Evolutionary conservation across 2,797 vertebrate genomes (phyloP).

Genomic region (Limnodromus scolopaceus): DNA sequence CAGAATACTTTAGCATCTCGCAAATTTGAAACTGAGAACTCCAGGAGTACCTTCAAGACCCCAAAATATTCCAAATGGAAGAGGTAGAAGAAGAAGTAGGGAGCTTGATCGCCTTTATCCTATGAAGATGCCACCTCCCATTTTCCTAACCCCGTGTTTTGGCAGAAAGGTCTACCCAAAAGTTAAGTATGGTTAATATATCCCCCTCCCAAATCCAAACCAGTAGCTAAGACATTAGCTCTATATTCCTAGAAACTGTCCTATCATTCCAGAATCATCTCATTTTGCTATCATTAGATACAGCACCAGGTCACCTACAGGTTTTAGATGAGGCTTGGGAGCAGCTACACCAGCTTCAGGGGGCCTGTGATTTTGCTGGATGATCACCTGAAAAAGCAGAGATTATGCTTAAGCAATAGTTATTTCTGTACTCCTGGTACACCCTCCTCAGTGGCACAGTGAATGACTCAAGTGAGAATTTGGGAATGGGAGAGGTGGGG

Average conservation of each 20-base stretch:
- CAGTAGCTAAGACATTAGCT: not conserved
- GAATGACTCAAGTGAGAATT: not conserved
- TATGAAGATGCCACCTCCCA: not conserved
- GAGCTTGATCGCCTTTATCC: not conserved
- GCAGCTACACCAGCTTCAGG: not conserved
- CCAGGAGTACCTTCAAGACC: not conserved
- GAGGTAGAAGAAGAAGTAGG: not conserved
- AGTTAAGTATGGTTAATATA: not conserved
- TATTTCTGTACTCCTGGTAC: not conserved
- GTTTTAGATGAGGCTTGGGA: not conserved
- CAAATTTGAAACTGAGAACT: not conserved
- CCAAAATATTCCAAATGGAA: not conserved
- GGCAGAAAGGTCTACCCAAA: not conserved
- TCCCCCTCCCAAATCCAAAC: not conserved
- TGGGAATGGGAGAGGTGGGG: not conserved
- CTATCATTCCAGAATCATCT: not conserved
- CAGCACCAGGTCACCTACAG: slow-evolving; percentile 18
- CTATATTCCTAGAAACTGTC: not conserved
- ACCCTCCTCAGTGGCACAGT: not conserved
- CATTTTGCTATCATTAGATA: not conserved
- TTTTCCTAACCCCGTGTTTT: not conserved
- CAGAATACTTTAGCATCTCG: not conserved
- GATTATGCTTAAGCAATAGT: not conserved
- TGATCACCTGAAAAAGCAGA: slow-evolving; percentile 28
- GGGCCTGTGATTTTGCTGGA: not conserved